Percentiles rank a stretch among this genome's conserved stretches.
Conservation (phyloP, 2,888 invertebrate species). For the Anodontia alba region DNA sequence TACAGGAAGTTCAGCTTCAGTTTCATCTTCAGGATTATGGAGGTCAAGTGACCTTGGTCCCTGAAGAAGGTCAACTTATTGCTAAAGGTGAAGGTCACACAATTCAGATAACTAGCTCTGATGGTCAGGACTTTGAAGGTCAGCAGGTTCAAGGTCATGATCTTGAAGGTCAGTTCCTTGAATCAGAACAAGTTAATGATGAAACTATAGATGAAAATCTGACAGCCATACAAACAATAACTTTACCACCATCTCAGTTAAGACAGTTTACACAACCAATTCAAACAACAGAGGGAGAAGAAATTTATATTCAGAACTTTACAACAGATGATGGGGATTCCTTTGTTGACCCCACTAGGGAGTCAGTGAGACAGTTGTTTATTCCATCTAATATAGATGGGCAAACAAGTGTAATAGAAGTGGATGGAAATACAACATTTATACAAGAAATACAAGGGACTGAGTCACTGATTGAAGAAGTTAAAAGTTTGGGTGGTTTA, state of each 20-base stretch:
- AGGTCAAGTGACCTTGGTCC: neutral
- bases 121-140: neutral
- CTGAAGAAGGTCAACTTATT: neutral
- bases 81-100: neutral
- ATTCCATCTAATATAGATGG: neutral
- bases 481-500: neutral
- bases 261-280: conserved; percentile 35
- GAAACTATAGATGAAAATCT: conserved; percentile 55
- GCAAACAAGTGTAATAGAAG: neutral
- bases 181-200: neutral
- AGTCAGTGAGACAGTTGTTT: neutral
- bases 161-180: neutral
- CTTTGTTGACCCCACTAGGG: neutral
- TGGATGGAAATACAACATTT: neutral
- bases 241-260: conserved; percentile 50
- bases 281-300: conserved; percentile 37
- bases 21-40: conserved; percentile 4
- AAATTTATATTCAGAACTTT: conserved; percentile 45
- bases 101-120: neutral
- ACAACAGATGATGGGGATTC: neutral
- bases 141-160: conserved; percentile 1
- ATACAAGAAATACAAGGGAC: conserved; percentile 4
- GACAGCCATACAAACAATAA: conserved; percentile 58
- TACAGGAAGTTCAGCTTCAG: conserved; percentile 5
- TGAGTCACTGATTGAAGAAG: neutral